Evolutionary conservation across 2,888 invertebrate genomes (phyloP), one percentile per base, ranked within the genome.

Genomic region (Drymonia ruficornis): DNA sequence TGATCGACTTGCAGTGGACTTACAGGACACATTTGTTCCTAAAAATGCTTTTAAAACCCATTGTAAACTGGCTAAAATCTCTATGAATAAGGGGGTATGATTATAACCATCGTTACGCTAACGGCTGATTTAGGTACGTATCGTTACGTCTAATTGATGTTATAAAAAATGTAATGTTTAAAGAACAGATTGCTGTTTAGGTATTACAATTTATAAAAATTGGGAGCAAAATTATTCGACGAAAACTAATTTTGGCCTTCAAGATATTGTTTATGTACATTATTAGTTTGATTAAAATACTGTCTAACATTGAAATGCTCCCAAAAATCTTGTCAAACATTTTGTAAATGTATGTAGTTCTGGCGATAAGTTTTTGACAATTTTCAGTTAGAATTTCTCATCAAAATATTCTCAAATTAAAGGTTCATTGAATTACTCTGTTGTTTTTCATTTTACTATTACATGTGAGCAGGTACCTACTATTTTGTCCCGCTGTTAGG

Each of bases 351-450:
- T n/a, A 50, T 49, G 58, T 71, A 65, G 66, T 68, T 72, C 69
- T 56, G 67, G 71, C 57, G 43, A 69, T 67, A 59, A 56, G 63
- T 63, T 72, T 78, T 70, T 73, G 73, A 66, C 64, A 71, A 74
- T 73, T 72, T 71, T 70, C 59, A 65, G 67, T 74, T 75, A 66
- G 61, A 77, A 71, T 74, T 69, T 70, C 77, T 73, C 76, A 78
- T 81, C 75, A 77, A 81, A 81, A 80, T 85, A 87, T 83, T 87
- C 79, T 86, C 81, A 89, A 90, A 90, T 87, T 89, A 90, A 89
- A 90, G 77, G 86, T 90, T 89, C 79, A 79, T 78, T 77, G 72
- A 82, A 79, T 64, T 65, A 76, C 64, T 57, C 55, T 42, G 16
- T 12, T 70, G 70, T 81, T 86, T 36, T 86, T 75, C 76, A 78